phyloP scores from a whole-genome alignment of 1,140 invertebrate genomes.

The Littorina saxatilis region DNA sequence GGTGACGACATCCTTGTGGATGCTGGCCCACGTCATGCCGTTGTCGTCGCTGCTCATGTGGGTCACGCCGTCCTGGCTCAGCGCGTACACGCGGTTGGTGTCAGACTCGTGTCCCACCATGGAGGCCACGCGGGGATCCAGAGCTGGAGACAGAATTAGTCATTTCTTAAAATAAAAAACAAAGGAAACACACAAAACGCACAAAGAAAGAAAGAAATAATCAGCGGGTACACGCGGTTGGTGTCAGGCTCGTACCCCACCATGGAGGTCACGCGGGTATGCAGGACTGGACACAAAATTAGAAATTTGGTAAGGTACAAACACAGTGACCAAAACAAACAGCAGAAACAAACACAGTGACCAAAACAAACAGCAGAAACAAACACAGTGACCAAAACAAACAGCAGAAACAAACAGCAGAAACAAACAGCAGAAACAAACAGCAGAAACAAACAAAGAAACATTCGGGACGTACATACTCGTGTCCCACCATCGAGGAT shows the following conservation, averaged over 20 bases:
- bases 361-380: too few relatives aligned
- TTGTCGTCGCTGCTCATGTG: slow-evolving; percentile 50
- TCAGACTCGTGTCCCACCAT: slow-evolving; percentile 44
- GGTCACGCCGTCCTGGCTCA: slow-evolving; percentile 44
- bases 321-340: too few relatives aligned
- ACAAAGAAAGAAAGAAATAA: neutral
- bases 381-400: too few relatives aligned
- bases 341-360: too few relatives aligned
- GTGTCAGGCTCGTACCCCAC: slow-evolving; percentile 41
- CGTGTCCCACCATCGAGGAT: too few relatives aligned
- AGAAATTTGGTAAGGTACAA: too few relatives aligned
- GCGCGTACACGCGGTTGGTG: slow-evolving; percentile 40
- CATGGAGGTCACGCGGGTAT: slow-evolving; percentile 40
- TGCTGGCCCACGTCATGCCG: slow-evolving; percentile 44
- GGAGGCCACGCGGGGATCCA: slow-evolving; percentile 44
- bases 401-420: too few relatives aligned
- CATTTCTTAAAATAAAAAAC: neutral
- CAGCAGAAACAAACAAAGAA: too few relatives aligned
- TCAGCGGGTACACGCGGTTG: slow-evolving; percentile 36
- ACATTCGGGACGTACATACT: too few relatives aligned
- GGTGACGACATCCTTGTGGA: slow-evolving; percentile 27
- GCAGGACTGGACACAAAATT: slow-evolving; percentile 44
- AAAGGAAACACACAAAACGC: too few relatives aligned
- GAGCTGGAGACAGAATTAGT: slow-evolving; percentile 27
- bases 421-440: too few relatives aligned